Percentiles rank a stretch among this genome's conserved stretches.
These are phyloP conservation scores for Malacosoma neustria DNA, from an alignment of 2,888 invertebrate genomes.

Conservation along the genomic window DNA sequence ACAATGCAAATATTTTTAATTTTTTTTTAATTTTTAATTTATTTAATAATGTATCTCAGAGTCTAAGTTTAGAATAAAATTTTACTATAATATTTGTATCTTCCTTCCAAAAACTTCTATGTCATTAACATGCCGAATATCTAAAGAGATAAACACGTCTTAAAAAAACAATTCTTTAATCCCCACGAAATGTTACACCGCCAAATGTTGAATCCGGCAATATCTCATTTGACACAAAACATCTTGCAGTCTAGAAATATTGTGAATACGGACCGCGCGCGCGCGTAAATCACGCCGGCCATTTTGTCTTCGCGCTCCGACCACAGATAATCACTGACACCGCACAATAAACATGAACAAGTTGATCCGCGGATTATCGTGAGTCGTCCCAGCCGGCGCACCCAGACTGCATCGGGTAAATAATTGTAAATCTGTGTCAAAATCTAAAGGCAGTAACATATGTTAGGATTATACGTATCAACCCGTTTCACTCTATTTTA, in stretches of 20 bases:
- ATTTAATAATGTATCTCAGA: too few species aligned
- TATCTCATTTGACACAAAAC: constrained; percentile 63
- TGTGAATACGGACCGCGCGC: constrained; percentile 50
- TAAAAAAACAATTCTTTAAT: constrained; percentile 42
- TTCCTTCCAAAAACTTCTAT: too few species aligned
- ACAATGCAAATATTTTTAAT: too few species aligned
- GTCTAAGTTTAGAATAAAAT: too few species aligned
- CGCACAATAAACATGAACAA: constrained; percentile 58
- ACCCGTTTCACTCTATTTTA: constrained; percentile 64
- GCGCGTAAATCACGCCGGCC: constrained; percentile 51
- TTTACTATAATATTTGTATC: too few species aligned
- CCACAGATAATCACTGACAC: constrained; percentile 60
- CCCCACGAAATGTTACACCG: constrained; percentile 7
- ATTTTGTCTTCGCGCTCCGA: constrained; percentile 55
- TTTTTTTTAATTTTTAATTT: too few species aligned
- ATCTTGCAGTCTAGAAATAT: constrained; percentile 62
- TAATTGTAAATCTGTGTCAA: constrained; percentile 76
- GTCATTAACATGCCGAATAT: background rate
- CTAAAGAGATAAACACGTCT: constrained; percentile 17
- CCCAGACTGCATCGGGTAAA: constrained; percentile 56
- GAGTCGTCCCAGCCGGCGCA: constrained; percentile 57
- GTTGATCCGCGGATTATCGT: constrained; percentile 61
- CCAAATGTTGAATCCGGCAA: constrained; percentile 20
- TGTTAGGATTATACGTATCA: constrained; percentile 65
- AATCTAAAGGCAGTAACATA: constrained; percentile 69